Base-by-base conservation (phyloP, 2,888 invertebrate species). In the Drosophila nigricruria region DNA sequence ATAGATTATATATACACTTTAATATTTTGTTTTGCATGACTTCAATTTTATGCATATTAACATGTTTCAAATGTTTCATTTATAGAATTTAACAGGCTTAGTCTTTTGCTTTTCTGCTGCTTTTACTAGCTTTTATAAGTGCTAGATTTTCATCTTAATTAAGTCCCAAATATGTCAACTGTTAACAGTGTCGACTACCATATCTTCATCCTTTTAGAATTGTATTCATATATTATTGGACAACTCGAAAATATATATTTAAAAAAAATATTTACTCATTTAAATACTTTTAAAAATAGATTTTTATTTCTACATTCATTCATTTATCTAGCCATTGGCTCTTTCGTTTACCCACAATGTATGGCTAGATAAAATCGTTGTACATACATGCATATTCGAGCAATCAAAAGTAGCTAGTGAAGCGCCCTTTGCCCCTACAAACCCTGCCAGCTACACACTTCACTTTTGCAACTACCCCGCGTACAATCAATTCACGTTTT, bases 321-420 rank as follows among this genome's bases (percentile, higher is more conserved):
- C 18, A 20, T 27, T 30, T 16, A 6, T 30, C 49, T 8, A 2
- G 16, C 20, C n/a, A 10, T 27, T 25, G 27, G 1, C 5, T 6
- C 36, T 30, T 6, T 10, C 12, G 53, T 9, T 25, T 10, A 10
- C 9, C 25, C 27, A 53, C 42, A 56, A 59, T 34, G 50, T 43
- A 30, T 10, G 52, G 52, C 40, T 45, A 49, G 36, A 64, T 38
- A 18, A 62, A 62, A 65, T 70, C 61, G 8, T 25, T 53, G 18
- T 9, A n/a, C 57, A 43, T 47, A 79, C 70, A 79, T 65, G 50
- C 64, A 62, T 58, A 50, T 45, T 43, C 56, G 20, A n/a, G 54
- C 76, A 77, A 77, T 77, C 80, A 70, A 43, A 61, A 32, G 42
- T 27, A 10, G 34, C 14, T 10, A n/a, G 27, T 14, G 5, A 25